Evolutionary conservation across 2,888 invertebrate species (phyloP).

Genomic region (Dryocosmus kuriphilus): DNA sequence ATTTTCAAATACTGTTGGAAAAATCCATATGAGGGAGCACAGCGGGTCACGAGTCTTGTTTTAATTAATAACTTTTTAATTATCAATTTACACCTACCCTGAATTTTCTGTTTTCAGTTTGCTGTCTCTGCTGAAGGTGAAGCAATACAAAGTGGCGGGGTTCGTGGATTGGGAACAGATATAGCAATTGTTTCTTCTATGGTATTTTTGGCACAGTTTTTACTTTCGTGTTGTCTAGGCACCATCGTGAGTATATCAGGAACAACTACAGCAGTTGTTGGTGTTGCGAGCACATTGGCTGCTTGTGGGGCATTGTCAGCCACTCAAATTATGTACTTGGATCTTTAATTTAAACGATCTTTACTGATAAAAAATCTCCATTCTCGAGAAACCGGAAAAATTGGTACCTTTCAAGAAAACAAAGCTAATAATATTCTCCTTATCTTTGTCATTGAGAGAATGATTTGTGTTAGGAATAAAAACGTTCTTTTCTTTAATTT

Average conservation of each 20-base stretch:
- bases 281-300: constrained; percentile 90
- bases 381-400: neutral
- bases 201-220: constrained; percentile 96
- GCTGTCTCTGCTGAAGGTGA: constrained; percentile 80
- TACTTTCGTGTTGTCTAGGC: constrained; percentile 92
- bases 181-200: constrained; percentile 96
- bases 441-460: neutral
- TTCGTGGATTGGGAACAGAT: constrained; percentile 96
- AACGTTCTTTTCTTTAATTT: neutral
- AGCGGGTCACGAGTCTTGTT: too few species aligned
- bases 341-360: constrained; percentile 81
- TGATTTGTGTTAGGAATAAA: neutral
- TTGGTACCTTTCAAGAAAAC: neutral
- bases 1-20: too few species aligned
- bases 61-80: too few species aligned
- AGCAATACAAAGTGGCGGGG: constrained; percentile 80
- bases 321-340: constrained; percentile 92
- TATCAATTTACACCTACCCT: neutral
- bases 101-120: constrained; percentile 79
- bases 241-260: constrained; percentile 88
- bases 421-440: neutral
- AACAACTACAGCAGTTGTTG: constrained; percentile 93
- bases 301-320: constrained; percentile 92
- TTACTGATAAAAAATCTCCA: neutral
- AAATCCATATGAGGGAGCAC: too few species aligned